Conservation (phyloP, 2,888 invertebrate species). For the Tillus elongatus region DNA sequence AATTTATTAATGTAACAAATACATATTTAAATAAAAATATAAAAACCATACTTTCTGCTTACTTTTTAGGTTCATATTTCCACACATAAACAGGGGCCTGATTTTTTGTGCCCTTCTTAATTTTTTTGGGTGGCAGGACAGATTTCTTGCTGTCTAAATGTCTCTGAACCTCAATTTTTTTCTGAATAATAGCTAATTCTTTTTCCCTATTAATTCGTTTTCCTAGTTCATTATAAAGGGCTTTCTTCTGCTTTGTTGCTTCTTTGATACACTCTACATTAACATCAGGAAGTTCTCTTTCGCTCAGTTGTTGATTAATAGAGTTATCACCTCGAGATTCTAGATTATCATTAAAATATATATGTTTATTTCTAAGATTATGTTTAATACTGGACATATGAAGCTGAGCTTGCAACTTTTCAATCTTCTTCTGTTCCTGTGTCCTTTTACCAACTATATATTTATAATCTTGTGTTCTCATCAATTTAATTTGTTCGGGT, state of each 20-base stretch:
- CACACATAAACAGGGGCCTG: slow-evolving; percentile 70
- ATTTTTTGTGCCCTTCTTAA: slow-evolving; percentile 55
- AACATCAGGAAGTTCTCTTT: slow-evolving; percentile 53
- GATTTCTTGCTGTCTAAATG: slow-evolving; percentile 55
- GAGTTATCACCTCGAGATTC: slow-evolving; percentile 49
- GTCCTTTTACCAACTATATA: slow-evolving; percentile 81
- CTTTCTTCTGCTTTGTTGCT: slow-evolving; percentile 51
- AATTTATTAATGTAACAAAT: too few species aligned
- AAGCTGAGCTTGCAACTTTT: slow-evolving; percentile 64
- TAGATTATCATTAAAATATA: slow-evolving; percentile 68
- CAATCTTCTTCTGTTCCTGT: slow-evolving; percentile 70
- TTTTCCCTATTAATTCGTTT: slow-evolving; percentile 70
- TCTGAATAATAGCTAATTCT: slow-evolving; percentile 63
- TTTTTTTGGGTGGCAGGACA: slow-evolving; percentile 53
- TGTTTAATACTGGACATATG: slow-evolving; percentile 77
- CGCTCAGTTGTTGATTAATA: slow-evolving; percentile 45
- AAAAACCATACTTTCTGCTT: slow-evolving; percentile 25
- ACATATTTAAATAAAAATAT: too few species aligned
- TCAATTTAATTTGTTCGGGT: slow-evolving; percentile 74
- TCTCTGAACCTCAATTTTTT: slow-evolving; percentile 67
- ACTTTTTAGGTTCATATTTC: slow-evolving; percentile 73
- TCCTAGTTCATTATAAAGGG: slow-evolving; percentile 62
- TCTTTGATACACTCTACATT: slow-evolving; percentile 47
- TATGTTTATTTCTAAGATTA: slow-evolving; percentile 65
- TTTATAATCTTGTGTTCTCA: slow-evolving; percentile 85